These are phyloP conservation scores for Sinocyclocheilus rhinocerous DNA, from an alignment of 2,113 vertebrate species.

Conservation along the genomic window DNA sequence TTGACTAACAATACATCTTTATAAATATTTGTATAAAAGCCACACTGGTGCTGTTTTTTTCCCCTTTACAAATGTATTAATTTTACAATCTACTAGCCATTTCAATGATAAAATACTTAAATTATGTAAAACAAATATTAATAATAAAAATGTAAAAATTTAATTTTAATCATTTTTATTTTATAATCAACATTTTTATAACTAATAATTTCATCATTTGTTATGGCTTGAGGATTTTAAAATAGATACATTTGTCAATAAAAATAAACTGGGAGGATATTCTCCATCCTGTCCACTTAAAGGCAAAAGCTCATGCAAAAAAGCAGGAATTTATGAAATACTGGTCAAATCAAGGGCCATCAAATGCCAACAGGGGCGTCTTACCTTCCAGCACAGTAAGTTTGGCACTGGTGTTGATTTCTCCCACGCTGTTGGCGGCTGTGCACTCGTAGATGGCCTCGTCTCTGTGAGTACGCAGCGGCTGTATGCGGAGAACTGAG, in stretches of 20 bases:
- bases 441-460: conserved; percentile 99
- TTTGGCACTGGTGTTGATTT: conserved; percentile 97
- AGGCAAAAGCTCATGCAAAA: not conserved
- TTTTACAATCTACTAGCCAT: not conserved
- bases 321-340: not conserved
- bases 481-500: conserved; percentile 97
- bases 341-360: not conserved
- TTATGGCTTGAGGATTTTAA: too few species aligned
- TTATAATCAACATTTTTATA: too few species aligned
- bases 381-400: conserved; percentile 98
- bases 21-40: not conserved
- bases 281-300: not conserved
- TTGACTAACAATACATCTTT: not conserved
- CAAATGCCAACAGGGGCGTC: conserved; percentile 7
- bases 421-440: conserved; percentile 89
- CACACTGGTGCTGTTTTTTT: not conserved
- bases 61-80: too few species aligned
- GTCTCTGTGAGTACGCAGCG: conserved; percentile 90
- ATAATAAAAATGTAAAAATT: too few species aligned
- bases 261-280: not conserved
- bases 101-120: too few species aligned
- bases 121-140: too few species aligned
- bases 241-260: too few species aligned
- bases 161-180: too few species aligned
- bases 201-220: too few species aligned